Percentiles rank a stretch among this genome's conserved stretches.
These are phyloP conservation scores for Oxytorus armatus DNA, from an alignment of 2,888 invertebrate species.

Conservation along the genomic window DNA sequence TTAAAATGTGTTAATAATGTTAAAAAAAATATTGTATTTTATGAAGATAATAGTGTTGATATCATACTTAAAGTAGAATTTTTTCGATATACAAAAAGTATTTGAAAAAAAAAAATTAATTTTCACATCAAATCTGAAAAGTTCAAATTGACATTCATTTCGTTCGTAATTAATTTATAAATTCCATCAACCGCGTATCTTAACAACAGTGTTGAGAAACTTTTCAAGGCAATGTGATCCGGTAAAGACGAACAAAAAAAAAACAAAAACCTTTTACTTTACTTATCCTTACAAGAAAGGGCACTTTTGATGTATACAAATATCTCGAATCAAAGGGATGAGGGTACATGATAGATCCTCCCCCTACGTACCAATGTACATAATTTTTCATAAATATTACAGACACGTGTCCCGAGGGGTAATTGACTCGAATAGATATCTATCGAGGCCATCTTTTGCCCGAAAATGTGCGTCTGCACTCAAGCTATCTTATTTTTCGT, in stretches of 20 bases:
- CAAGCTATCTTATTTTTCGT: constrained; percentile 22
- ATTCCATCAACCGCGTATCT: not conserved
- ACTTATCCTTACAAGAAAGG: constrained; percentile 4
- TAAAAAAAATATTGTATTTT: too few relatives aligned
- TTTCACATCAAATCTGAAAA: too few relatives aligned
- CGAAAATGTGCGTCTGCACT: constrained; percentile 48
- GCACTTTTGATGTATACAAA: constrained; percentile 5
- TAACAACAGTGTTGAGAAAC: not conserved
- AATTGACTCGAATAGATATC: constrained; percentile 48
- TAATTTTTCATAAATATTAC: constrained; percentile 44
- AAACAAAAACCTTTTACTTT: constrained; percentile 5
- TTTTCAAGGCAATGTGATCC: constrained; percentile 1
- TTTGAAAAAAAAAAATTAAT: too few relatives aligned
- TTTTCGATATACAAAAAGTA: too few relatives aligned
- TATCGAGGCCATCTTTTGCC: constrained; percentile 9
- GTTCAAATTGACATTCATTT: too few relatives aligned
- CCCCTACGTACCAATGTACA: not conserved
- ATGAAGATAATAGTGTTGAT: too few relatives aligned
- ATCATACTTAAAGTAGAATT: too few relatives aligned
- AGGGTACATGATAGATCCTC: not conserved
- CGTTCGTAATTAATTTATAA: not conserved
- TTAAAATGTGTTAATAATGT: too few relatives aligned
- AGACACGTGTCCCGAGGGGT: not conserved
- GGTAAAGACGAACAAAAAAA: not conserved
- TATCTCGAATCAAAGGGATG: not conserved